phyloP scores from a whole-genome alignment of 2,888 invertebrate genomes.

The Zygothrica quintamaculata region DNA sequence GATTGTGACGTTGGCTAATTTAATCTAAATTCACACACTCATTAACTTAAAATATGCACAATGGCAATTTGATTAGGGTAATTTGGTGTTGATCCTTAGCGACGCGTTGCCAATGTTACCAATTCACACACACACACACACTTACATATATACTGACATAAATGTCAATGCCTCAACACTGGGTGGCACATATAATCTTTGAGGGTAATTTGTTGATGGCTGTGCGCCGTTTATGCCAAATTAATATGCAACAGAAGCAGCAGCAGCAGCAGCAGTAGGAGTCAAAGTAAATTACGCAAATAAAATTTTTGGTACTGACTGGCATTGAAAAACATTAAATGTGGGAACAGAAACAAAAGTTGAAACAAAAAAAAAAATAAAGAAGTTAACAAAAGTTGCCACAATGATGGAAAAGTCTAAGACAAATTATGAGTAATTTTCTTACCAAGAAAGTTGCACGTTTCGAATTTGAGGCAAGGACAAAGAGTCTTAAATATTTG shows the following conservation, averaged over 20 bases:
- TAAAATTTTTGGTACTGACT: conserved; percentile 68
- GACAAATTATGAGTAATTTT: conserved; percentile 66
- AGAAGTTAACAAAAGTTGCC: conserved; percentile 67
- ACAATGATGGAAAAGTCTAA: conserved; percentile 1
- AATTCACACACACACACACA: conserved; percentile 14
- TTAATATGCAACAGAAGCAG: conserved; percentile 77
- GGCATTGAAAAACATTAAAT: conserved; percentile 31
- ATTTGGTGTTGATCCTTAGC: conserved; percentile 73
- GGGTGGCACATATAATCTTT: conserved; percentile 57
- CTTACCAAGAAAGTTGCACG: conserved; percentile 27
- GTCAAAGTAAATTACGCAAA: conserved; percentile 67
- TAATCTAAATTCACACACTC: conserved; percentile 73
- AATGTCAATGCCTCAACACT: conserved; percentile 49
- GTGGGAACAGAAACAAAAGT: not conserved
- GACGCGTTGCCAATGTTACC: conserved; percentile 29
- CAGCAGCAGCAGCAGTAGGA: conserved; percentile 36
- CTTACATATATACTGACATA: conserved; percentile 16
- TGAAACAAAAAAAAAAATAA: conserved; percentile 22
- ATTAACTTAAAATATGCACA: conserved; percentile 78
- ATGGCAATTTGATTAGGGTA: conserved; percentile 80
- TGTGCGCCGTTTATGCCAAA: conserved; percentile 74
- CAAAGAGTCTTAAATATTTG: conserved; percentile 65
- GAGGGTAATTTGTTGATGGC: conserved; percentile 66
- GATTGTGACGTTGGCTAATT: conserved; percentile 48
- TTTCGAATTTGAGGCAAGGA: not conserved